These are phyloP conservation scores for Gymnodraco acuticeps DNA, from an alignment of 2,797 vertebrate species.

Conservation along the genomic window DNA sequence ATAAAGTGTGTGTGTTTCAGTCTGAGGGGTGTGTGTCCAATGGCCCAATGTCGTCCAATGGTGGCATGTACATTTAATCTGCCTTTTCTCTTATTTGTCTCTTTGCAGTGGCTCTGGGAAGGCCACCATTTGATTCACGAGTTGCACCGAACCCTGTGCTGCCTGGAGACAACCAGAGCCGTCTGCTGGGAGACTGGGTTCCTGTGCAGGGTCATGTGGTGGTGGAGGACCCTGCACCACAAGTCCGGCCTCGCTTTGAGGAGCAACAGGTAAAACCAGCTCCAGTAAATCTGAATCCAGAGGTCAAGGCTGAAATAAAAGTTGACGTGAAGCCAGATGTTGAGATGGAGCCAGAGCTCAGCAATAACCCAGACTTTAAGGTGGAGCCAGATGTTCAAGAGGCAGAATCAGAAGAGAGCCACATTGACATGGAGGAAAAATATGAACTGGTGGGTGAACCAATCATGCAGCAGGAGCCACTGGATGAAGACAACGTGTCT, in stretches of 20 bases:
- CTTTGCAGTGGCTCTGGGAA: constrained; percentile 57
- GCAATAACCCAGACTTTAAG: not conserved
- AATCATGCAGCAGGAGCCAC: constrained; percentile 37
- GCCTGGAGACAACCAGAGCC: constrained; percentile 8
- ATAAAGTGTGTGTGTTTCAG: not conserved
- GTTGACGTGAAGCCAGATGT: not conserved
- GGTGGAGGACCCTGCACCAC: constrained; percentile 56
- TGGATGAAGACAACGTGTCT: constrained; percentile 1
- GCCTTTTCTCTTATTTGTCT: not conserved
- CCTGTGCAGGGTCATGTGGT: constrained; percentile 66
- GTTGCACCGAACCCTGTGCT: constrained; percentile 5
- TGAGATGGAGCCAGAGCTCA: not conserved
- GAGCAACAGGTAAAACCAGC: constrained; percentile 19
- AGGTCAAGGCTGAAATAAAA: not conserved
- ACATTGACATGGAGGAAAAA: constrained; percentile 28
- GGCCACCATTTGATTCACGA: constrained; percentile 7
- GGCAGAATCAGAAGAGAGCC: constrained; percentile 10
- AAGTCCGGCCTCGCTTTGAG: not conserved
- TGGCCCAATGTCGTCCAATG: not conserved
- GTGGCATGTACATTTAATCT: not conserved
- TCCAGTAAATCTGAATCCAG: not conserved
- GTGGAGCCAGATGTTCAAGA: constrained; percentile 14
- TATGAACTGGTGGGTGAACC: constrained; percentile 8
- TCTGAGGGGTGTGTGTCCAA: not conserved
- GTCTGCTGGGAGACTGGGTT: constrained; percentile 50